Conservation (phyloP, 2,113 vertebrate species). For the Polypterus senegalus region DNA sequence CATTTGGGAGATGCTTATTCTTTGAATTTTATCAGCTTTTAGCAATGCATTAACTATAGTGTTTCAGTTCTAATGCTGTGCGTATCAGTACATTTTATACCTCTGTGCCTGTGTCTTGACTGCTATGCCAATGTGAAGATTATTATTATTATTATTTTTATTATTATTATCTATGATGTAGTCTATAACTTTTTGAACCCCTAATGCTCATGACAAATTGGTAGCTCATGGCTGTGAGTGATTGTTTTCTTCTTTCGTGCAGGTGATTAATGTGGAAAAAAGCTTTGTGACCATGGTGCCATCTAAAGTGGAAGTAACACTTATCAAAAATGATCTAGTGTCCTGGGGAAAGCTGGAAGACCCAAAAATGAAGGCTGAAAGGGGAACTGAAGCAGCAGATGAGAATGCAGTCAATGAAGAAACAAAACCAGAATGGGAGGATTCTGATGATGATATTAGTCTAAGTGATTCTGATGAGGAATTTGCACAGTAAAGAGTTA, state of each 20-base stretch:
- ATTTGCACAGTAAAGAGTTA: slow-evolving; percentile 20
- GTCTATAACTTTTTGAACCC: no score
- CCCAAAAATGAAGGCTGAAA: slow-evolving; percentile 33
- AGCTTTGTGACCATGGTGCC: slow-evolving; percentile 74
- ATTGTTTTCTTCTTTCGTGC: background rate
- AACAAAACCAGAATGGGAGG: slow-evolving; percentile 32
- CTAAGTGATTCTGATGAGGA: slow-evolving; percentile 55
- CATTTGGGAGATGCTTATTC: no score
- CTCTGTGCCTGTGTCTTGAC: no score
- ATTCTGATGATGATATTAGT: slow-evolving; percentile 52
- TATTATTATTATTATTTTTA: no score
- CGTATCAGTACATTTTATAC: no score
- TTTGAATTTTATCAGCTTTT: no score
- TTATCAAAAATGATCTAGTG: slow-evolving; percentile 64
- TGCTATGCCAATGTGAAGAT: no score
- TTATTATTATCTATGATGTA: no score
- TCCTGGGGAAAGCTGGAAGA: slow-evolving; percentile 83
- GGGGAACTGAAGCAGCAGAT: slow-evolving; percentile 23
- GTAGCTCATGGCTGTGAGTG: background rate
- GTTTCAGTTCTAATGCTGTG: no score
- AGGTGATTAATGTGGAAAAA: slow-evolving; percentile 63
- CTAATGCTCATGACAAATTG: no score
- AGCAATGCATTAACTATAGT: no score
- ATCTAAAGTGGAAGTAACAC: slow-evolving; percentile 77
- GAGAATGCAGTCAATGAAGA: slow-evolving; percentile 12